Evolutionary conservation across 2,888 invertebrate genomes (phyloP).

Genomic region (Agrotis ipsilon): DNA sequence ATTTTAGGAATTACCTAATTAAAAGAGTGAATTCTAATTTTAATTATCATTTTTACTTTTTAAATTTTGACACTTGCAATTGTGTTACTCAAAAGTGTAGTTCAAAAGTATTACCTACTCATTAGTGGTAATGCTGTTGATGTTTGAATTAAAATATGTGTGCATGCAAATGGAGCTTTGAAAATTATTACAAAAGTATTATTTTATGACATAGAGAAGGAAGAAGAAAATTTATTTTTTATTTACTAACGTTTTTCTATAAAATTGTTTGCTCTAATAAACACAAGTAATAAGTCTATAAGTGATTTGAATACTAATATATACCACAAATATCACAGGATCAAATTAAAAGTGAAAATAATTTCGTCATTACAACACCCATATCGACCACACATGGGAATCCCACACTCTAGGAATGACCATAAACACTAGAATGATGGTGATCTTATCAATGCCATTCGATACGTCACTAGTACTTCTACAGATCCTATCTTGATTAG

Average conservation of each 20-base stretch:
- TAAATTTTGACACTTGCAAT: no score
- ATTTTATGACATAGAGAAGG: no score
- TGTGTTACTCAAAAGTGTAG: no score
- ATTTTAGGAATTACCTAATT: not conserved
- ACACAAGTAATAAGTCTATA: no score
- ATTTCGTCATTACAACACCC: slow-evolving; percentile 15
- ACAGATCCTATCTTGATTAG: slow-evolving; percentile 60
- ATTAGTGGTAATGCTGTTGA: no score
- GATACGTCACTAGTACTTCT: slow-evolving; percentile 65
- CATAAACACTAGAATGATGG: slow-evolving; percentile 27
- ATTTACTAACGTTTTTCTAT: no score
- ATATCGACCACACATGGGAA: slow-evolving; percentile 11
- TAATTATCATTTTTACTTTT: no score
- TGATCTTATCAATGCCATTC: slow-evolving; percentile 64
- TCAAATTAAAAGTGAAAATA: slow-evolving; percentile 20
- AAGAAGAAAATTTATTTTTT: no score
- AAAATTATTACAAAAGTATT: not conserved
- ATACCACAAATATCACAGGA: no score
- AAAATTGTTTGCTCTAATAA: no score
- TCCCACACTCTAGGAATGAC: slow-evolving; percentile 37
- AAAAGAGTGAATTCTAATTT: not conserved
- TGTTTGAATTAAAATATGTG: not conserved
- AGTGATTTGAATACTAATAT: no score
- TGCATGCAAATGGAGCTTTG: no score
- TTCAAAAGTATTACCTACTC: not conserved